Base-by-base conservation (phyloP, 1,140 invertebrate genomes). In the Drosophila nigrodunni region DNA sequence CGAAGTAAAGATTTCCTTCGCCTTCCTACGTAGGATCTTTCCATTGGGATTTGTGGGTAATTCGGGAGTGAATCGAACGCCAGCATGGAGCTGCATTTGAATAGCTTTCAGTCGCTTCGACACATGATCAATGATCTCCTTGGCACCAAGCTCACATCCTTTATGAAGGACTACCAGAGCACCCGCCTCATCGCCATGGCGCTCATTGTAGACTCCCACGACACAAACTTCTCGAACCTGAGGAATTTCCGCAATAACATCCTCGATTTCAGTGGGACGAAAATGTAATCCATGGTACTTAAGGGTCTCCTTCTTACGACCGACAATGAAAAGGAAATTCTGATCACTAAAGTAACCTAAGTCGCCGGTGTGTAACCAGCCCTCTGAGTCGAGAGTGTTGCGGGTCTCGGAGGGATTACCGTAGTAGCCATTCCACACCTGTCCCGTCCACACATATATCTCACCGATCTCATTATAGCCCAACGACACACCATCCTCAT, bases 301-400 rank as follows among this genome's bases (percentile, higher is more conserved):
- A 43, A 97, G 95, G 10, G 97, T 93, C 88, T 96, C 96, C 75
- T 97, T 97, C n/a, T 96, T 82, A 37, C 96, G 92, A 78, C 97
- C 96, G 0, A 96, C 94, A 74, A 96, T 94, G 67, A 93, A 96
- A 62, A 96, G 94, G 72, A 93, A 95, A 3, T 94, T 93, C 18
- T 95, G 93, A 10, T 95, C 93, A 67, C 96, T 95, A 62, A 94
- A 94, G 80, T 95, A 96, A 9, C 95, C 94, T 44, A 97, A 87
- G 87, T 97, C 96, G 13, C 96, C 96, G 10, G 96, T 96, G 72
- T 95, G 95, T 13, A 96, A 92, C 94, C 95, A 97, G 11, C 96
- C 96, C 47, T 95, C 94, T 55, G 94, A 91, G 67, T 94, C 93
- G 71, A 94, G 94, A n/a, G 92, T 88, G 18, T 93, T 93, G 0